Conservation (phyloP, 2,888 invertebrate species). For the Caradrina kadenii region DNA sequence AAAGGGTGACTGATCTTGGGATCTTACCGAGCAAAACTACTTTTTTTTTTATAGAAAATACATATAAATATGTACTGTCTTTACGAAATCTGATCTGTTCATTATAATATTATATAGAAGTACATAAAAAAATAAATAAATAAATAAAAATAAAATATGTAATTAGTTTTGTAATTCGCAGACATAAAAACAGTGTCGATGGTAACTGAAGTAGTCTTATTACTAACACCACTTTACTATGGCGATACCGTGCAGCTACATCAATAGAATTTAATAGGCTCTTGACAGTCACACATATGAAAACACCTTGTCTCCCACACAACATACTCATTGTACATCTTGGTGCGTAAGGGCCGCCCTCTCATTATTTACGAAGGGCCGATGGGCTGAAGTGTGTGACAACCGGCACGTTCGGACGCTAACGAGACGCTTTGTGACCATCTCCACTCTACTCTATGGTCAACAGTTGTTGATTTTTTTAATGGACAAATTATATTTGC, state of each 20-base stretch:
- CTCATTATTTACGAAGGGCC: conserved; percentile 91
- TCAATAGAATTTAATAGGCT: conserved; percentile 1
- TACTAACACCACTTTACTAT: no score
- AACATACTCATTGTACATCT: conserved; percentile 67
- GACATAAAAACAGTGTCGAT: not conserved
- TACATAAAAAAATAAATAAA: no score
- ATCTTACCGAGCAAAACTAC: no score
- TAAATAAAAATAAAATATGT: no score
- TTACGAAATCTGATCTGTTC: no score
- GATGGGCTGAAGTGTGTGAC: conserved; percentile 89
- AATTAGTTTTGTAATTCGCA: no score
- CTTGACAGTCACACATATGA: conserved; percentile 42
- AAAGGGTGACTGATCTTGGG: not conserved
- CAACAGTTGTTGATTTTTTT: conserved; percentile 88
- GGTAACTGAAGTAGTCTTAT: not conserved
- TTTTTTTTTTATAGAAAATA: no score
- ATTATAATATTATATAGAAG: no score
- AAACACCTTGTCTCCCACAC: conserved; percentile 70
- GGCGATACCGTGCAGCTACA: no score
- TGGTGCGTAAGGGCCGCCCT: conserved; percentile 79
- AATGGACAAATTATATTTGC: conserved; percentile 89
- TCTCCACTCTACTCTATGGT: conserved; percentile 83
- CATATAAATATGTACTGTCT: no score
- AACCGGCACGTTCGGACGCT: conserved; percentile 89
- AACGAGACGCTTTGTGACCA: conserved; percentile 91